Percentiles rank a stretch among this genome's conserved stretches.
Conservation (phyloP, 2,888 invertebrate genomes). For the Salpingus planirostris region DNA sequence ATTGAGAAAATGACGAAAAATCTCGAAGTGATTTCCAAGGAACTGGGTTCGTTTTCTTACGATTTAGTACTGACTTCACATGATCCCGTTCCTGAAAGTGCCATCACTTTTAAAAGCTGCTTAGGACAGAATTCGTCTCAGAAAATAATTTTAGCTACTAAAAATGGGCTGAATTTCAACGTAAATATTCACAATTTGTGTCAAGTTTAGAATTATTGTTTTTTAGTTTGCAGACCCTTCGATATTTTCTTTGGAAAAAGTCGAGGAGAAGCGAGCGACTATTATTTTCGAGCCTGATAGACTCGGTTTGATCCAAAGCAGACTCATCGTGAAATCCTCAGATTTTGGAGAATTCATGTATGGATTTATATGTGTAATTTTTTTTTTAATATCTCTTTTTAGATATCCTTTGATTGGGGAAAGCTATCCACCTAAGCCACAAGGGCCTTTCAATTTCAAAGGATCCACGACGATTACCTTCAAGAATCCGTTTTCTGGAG, state of each 20-base stretch:
- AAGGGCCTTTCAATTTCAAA: conserved; percentile 7
- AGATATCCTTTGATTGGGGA: conserved; percentile 12
- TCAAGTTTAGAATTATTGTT: neutral
- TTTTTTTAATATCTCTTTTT: conserved; percentile 2
- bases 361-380: neutral
- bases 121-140: conserved; percentile 4
- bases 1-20: conserved; percentile 4
- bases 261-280: neutral
- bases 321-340: conserved; percentile 5
- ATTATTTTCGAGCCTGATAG: conserved; percentile 7
- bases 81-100: conserved; percentile 6
- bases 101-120: conserved; percentile 2
- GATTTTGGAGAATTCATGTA: conserved; percentile 8
- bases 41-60: conserved; percentile 8
- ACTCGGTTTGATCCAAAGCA: conserved; percentile 4
- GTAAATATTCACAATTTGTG: neutral
- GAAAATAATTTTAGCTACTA: neutral
- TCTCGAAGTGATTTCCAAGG: conserved; percentile 7
- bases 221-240: conserved; percentile 5
- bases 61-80: conserved; percentile 2
- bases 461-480: conserved; percentile 3
- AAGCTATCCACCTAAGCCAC: conserved; percentile 8
- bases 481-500: conserved; percentile 8
- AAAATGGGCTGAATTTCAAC: neutral
- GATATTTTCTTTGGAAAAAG: conserved; percentile 3